Conservation (phyloP, 1,140 invertebrate species). For the Linepithema humile region DNA sequence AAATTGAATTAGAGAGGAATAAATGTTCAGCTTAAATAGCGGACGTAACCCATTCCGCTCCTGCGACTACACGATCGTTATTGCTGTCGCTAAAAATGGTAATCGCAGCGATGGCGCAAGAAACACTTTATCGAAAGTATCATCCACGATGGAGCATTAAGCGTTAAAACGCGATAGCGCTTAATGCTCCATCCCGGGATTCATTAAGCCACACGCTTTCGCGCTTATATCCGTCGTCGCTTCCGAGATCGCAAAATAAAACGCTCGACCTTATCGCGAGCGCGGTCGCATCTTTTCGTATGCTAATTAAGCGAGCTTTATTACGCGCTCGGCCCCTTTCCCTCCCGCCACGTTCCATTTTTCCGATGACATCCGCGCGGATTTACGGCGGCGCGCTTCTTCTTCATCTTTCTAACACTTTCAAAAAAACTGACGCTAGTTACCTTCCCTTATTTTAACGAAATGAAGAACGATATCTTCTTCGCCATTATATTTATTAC, state of each 20-base stretch:
- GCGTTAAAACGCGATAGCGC: constrained; percentile 14
- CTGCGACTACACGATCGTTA: neutral
- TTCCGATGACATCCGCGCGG: constrained; percentile 34
- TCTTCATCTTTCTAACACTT: constrained; percentile 5
- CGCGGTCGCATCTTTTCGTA: constrained; percentile 46
- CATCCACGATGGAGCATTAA: constrained; percentile 50
- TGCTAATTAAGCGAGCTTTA: constrained; percentile 56
- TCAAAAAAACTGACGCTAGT: neutral
- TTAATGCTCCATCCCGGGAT: constrained; percentile 44
- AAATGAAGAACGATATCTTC: constrained; percentile 26
- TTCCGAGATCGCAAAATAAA: constrained; percentile 41
- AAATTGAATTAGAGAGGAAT: neutral
- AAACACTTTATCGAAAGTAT: constrained; percentile 54
- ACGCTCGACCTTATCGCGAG: constrained; percentile 36
- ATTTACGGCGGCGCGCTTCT: constrained; percentile 30
- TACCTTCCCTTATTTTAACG: constrained; percentile 1
- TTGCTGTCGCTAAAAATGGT: constrained; percentile 52
- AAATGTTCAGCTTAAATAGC: neutral
- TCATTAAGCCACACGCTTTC: constrained; percentile 44
- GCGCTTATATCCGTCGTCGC: constrained; percentile 34
- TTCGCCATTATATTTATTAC: neutral
- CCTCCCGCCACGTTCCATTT: constrained; percentile 11
- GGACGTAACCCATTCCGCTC: neutral
- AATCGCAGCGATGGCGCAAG: constrained; percentile 37
- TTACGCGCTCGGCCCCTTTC: too few relatives aligned